Base-by-base conservation (phyloP, 2,113 vertebrate genomes). In the Alexandromys fortis region DNA sequence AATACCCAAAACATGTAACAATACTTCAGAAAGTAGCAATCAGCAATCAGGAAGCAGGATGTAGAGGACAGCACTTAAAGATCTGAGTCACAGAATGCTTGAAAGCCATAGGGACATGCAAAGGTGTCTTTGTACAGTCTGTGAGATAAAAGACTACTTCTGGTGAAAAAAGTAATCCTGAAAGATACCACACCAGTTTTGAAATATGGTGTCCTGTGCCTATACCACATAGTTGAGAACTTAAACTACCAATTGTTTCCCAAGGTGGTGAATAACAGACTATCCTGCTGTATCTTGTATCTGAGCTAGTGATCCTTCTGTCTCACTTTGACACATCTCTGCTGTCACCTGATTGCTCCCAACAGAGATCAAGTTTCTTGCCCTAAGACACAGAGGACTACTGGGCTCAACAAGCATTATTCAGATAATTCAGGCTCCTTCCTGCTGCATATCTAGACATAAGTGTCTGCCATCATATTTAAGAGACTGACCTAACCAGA, bases 251-350 rank as follows among this genome's bases (percentile, higher is more conserved):
- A 78, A 16, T 35, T 24, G 38, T 38, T 24, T 33, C 61, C 22
- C 24, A 63, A 55, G 38, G 3, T 13, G 35, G 13, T 26, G 30
- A 0, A n/a, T 55, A 8, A 33, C 2, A 33, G 0, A 45, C 0
- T 52, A 30, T 2, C 1, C 3, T 0, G 0, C 2, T 63, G 16
- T 1, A 35, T 16, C 38, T 13, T 68, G 5, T 28, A 30, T 4
- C 76, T 70, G 24, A 35, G 19, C 5, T 4, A 58, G 10, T 7
- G 35, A 73, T 33, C 26, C 86, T 82, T 55, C 17, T 13, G 3
- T 35, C 21, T 61, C 21, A 42, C 0, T 26, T 14, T 45, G 14
- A 4, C 7, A n/a, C 1, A 2, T 33, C n/a, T 14, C 49, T 76
- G 45, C 28, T 82, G 30, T 58, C 45, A 58, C 52, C 24, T 65